Base-by-base conservation (phyloP, 2,113 vertebrate genomes). In the Cyprinodon variegatus region DNA sequence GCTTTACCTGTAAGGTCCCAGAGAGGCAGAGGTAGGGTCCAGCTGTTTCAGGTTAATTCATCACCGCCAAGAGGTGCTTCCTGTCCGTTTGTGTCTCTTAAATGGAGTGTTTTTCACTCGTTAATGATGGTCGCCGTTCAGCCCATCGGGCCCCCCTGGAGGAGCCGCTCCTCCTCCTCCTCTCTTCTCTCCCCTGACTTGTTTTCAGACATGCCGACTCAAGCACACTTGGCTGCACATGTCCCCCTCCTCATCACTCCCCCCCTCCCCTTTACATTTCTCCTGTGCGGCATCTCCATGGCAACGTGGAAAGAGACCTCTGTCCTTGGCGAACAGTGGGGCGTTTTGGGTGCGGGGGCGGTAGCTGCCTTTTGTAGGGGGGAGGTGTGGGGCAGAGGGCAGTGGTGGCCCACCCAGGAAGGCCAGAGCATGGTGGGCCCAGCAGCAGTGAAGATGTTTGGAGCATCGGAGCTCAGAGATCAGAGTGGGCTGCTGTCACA, bases 291-390 rank as follows among this genome's bases (percentile, higher is more conserved):
- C 91, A 95, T 95, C 86, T 88, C 92, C 94, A 95, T 95, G 92
- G 94, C 92, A 94, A 95, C 94, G 83, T 86, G 88, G 82, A 93
- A 91, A 93, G 90, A 93, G 91, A 93, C 94, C 92, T 93, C 90
- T 92, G 92, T 94, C 93, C 92, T 94, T 92, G 86, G 91, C 79
- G 82, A 91, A 86, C 86, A 63, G 82, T 80, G 81, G 87, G 84
- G 89, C 86, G 90, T 89, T 86, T 73, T 78, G 85, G 89, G 84
- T 67, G 66, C 62, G 75, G 77, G 37, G 53, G 65, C 61, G 50
- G 38, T 39, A 13, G 48, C 71, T 74, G 40, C 68, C 64, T 79
- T 66, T 74, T 57, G 79, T 80, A 76, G 71, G 85, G 83, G 39
- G 61, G 11, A 5, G 61, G 61, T 29, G 37, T 40, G 71, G 76